Evolutionary conservation across 2,113 vertebrate species (phyloP).

Genomic region (Typhlomys cinereus): DNA sequence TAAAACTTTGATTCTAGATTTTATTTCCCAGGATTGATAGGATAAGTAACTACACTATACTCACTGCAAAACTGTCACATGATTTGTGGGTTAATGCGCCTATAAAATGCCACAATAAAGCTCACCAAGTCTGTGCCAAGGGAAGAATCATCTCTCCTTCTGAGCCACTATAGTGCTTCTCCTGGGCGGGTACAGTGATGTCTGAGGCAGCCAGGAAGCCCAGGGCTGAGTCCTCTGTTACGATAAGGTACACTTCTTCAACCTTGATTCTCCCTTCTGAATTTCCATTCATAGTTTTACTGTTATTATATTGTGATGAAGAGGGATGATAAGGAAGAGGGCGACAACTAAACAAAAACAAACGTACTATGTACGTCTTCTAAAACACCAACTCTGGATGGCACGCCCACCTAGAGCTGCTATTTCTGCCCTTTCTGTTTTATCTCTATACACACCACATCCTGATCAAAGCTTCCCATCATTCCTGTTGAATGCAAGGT

Average conservation of each 20-base stretch:
- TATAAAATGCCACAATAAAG: conserved; percentile 12
- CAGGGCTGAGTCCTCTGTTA: not conserved
- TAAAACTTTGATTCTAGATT: conserved; percentile 19
- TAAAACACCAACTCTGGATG: not conserved
- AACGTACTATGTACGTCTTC: not conserved
- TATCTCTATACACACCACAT: not conserved
- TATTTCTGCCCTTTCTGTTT: not conserved
- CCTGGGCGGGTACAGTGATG: too few species aligned
- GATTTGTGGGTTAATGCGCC: not conserved
- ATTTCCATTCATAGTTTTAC: not conserved
- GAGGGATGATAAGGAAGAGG: not conserved
- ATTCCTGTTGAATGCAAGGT: too few species aligned
- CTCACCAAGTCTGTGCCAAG: not conserved
- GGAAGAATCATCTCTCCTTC: not conserved
- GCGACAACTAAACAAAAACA: not conserved
- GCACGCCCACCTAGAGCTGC: not conserved
- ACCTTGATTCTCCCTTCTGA: not conserved
- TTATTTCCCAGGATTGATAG: not conserved
- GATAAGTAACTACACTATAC: not conserved
- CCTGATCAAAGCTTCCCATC: not conserved
- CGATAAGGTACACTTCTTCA: not conserved
- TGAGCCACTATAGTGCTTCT: not conserved
- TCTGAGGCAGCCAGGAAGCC: not conserved
- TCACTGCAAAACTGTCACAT: not conserved
- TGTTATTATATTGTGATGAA: not conserved